Conservation (phyloP, 2,888 invertebrate species). For the Halocaridina rubra region DNA sequence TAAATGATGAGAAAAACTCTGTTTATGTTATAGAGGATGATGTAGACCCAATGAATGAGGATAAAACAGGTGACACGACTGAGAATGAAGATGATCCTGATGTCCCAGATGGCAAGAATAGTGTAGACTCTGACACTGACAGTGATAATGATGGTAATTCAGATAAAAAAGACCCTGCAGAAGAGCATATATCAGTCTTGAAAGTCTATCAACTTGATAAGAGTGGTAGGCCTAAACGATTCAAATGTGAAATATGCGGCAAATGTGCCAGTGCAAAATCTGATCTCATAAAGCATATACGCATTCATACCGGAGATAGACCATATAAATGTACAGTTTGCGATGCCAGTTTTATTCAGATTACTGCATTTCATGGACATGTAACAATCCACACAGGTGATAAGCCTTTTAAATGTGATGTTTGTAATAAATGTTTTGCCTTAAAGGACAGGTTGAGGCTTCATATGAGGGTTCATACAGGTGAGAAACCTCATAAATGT, state of each 20-base stretch:
- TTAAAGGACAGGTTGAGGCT: slow-evolving; percentile 71
- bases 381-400: slow-evolving; percentile 63
- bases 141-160: background rate
- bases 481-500: slow-evolving; percentile 75
- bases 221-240: slow-evolving; percentile 15
- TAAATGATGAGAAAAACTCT: no score
- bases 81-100: background rate
- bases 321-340: slow-evolving; percentile 61
- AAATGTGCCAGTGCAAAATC: slow-evolving; percentile 48
- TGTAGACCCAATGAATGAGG: background rate
- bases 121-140: background rate
- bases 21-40: background rate
- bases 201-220: background rate
- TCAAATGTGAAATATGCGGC: slow-evolving; percentile 50
- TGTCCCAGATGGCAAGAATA: no score
- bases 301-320: slow-evolving; percentile 61
- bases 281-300: slow-evolving; percentile 61
- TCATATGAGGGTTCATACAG: slow-evolving; percentile 75
- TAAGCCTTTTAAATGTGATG: slow-evolving; percentile 61
- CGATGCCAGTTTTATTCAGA: slow-evolving; percentile 58
- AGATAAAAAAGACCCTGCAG: background rate
- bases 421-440: slow-evolving; percentile 60
- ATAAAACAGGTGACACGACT: background rate
- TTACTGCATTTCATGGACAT: slow-evolving; percentile 61
- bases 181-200: slow-evolving; percentile 34